Evolutionary conservation across 2,797 vertebrate species (phyloP).

Genomic region (Apodemus agrarius): DNA sequence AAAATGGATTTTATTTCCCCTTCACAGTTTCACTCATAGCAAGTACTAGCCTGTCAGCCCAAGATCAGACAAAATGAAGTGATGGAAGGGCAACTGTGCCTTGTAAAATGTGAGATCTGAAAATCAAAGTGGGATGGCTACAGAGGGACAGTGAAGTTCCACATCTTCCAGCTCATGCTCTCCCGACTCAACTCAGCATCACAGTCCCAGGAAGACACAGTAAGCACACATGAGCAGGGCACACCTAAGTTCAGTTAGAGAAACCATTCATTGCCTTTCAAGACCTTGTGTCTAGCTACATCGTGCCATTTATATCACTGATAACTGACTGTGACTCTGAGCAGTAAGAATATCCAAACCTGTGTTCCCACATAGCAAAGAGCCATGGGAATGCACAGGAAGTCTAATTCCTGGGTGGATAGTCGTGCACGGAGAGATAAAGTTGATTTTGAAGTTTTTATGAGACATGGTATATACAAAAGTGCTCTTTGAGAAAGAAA

Average conservation of each 20-base stretch:
- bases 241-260: not conserved
- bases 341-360: not conserved
- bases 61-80: slow-evolving; percentile 29
- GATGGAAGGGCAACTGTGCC: not conserved
- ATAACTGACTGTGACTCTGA: not conserved
- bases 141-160: not conserved
- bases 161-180: not conserved
- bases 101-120: not conserved
- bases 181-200: not conserved
- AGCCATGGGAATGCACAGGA: not conserved
- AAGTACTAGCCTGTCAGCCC: not conserved
- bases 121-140: slow-evolving; percentile 28
- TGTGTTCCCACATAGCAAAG: not conserved
- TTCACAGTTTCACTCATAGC: not conserved
- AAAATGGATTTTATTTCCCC: not conserved
- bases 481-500: not conserved
- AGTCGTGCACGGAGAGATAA: not conserved
- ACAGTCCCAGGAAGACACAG: not conserved
- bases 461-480: not conserved
- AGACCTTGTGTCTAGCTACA: not conserved
- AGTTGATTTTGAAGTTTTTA: not conserved
- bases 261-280: not conserved
- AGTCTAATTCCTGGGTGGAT: not conserved
- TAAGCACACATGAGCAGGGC: not conserved
- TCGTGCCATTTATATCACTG: not conserved